Percentiles rank a stretch among this genome's conserved stretches.
phyloP scores from a whole-genome alignment of 2,888 invertebrate genomes.

The Erebia epiphron region DNA sequence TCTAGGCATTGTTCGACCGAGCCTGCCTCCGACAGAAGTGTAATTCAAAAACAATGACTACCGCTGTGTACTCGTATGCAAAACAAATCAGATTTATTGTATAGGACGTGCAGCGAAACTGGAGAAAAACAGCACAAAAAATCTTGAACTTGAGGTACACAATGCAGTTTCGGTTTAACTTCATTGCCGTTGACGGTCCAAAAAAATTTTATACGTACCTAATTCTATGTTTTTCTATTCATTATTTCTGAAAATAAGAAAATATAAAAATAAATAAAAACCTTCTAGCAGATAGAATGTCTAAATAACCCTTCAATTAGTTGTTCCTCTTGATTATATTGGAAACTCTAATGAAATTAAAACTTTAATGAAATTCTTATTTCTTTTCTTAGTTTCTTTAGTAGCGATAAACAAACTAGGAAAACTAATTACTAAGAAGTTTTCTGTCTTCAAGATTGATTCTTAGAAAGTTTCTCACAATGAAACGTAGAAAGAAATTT shows the following conservation, averaged over 20 bases:
- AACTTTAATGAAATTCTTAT: too few species aligned
- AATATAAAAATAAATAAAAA: too few species aligned
- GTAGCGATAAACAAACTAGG: too few species aligned
- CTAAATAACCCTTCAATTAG: too few species aligned
- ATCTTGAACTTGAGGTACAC: neutral
- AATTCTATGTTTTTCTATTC: neutral
- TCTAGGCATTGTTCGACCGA: neutral
- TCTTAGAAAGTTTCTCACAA: neutral
- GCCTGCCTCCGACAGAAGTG: constrained; percentile 19
- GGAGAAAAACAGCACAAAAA: constrained; percentile 13
- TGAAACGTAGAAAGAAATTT: neutral
- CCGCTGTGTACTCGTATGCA: constrained; percentile 8
- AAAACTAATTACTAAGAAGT: neutral
- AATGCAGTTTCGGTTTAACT: constrained; percentile 11
- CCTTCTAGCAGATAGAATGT: too few species aligned
- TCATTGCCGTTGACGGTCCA: neutral
- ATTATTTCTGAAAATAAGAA: too few species aligned
- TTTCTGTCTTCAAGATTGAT: neutral
- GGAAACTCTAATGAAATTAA: too few species aligned
- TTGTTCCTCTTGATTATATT: too few species aligned
- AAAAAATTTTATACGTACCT: neutral
- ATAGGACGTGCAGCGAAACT: constrained; percentile 6
- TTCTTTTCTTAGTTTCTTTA: too few species aligned
- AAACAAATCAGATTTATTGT: constrained; percentile 21
- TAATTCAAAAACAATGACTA: constrained; percentile 22